Conservation (phyloP, 2,113 vertebrate species). For the Embiotoca jacksoni region DNA sequence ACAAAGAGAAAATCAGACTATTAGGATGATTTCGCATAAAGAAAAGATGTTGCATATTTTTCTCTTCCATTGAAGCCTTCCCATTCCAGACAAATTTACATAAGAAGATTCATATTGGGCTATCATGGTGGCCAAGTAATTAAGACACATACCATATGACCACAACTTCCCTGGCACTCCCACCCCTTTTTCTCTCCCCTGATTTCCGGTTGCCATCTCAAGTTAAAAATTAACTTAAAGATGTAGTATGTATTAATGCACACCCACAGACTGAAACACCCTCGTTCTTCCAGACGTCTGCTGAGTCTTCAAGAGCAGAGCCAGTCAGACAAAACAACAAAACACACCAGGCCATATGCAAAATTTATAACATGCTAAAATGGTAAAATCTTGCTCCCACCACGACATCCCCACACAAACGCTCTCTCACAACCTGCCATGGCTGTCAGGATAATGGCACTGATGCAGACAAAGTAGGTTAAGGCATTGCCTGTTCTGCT, state of each 20-base stretch:
- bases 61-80: no score
- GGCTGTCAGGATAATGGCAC: slow-evolving; percentile 73
- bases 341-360: slow-evolving; percentile 63
- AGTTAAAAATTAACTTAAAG: slow-evolving; percentile 4
- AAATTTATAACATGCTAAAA: slow-evolving; percentile 72
- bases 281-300: slow-evolving; percentile 37
- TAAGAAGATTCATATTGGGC: no score
- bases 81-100: no score
- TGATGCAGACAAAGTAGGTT: slow-evolving; percentile 80
- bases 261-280: not conserved
- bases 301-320: slow-evolving; percentile 14
- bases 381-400: slow-evolving; percentile 44
- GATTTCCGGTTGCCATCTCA: not conserved
- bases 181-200: not conserved
- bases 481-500: slow-evolving; percentile 72
- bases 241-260: not conserved
- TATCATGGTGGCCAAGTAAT: no score
- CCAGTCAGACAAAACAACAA: slow-evolving; percentile 38
- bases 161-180: not conserved
- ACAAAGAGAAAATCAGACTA: no score
- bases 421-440: slow-evolving; percentile 37
- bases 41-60: no score
- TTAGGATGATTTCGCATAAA: no score
- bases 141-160: no score
- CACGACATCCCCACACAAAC: slow-evolving; percentile 28